phyloP scores from a whole-genome alignment of 2,888 invertebrate genomes.

The Pomacea canaliculata region DNA sequence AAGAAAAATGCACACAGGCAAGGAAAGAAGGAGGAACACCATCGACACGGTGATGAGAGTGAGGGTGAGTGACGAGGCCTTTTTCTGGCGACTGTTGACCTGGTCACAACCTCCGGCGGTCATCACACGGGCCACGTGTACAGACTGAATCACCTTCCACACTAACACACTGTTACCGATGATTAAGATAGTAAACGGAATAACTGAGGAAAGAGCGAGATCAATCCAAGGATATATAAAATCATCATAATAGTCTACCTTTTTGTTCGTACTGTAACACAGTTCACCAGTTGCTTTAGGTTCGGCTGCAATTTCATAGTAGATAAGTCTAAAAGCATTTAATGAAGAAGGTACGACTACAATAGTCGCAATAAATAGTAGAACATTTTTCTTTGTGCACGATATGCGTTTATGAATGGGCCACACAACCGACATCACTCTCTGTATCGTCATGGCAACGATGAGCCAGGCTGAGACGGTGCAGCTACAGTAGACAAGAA shows the following conservation, averaged over 20 bases:
- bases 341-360: not conserved
- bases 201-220: not conserved
- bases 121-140: not conserved
- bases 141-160: conserved; percentile 3
- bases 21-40: not conserved
- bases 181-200: not conserved
- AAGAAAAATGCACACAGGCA: not conserved
- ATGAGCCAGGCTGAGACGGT: not conserved
- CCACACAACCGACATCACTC: not conserved
- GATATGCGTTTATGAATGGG: not conserved
- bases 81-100: not conserved
- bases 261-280: not conserved
- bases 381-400: not conserved
- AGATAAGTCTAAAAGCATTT: not conserved
- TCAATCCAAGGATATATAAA: not conserved
- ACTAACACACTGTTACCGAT: not conserved
- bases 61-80: not conserved
- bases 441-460: not conserved
- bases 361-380: not conserved
- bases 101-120: not conserved
- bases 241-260: not conserved
- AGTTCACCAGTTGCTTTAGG: not conserved
- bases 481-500: not conserved
- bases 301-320: not conserved
- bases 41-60: not conserved